Conservation (phyloP, 2,113 vertebrate genomes). For the Myocastor coypus region DNA sequence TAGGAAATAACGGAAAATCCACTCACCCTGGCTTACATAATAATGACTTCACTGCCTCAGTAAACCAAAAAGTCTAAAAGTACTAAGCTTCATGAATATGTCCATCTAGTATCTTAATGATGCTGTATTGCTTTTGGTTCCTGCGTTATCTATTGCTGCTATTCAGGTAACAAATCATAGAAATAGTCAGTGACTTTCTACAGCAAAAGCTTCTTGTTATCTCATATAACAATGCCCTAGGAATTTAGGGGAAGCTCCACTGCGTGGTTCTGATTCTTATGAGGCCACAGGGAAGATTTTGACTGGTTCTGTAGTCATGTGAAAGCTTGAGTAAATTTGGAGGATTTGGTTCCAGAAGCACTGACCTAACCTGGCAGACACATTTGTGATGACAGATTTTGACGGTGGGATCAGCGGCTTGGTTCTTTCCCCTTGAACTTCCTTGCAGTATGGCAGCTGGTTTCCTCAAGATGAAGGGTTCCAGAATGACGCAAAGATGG, state of each 20-base stretch:
- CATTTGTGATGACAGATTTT: background rate
- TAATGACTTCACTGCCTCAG: background rate
- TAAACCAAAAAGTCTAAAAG: background rate
- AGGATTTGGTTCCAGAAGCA: background rate
- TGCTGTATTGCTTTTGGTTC: background rate
- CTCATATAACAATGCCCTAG: background rate
- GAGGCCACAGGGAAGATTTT: rapidly evolving
- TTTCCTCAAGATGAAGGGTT: background rate
- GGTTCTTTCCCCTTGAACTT: background rate
- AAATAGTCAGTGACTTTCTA: background rate
- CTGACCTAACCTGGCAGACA: background rate
- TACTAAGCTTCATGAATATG: background rate
- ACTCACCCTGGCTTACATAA: background rate
- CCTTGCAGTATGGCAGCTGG: background rate
- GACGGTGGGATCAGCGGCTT: background rate
- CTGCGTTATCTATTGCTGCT: background rate
- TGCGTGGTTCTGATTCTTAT: background rate
- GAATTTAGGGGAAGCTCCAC: background rate
- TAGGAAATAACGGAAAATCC: constrained; percentile 1
- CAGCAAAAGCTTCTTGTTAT: background rate
- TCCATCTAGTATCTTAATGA: background rate
- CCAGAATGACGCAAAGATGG: background rate
- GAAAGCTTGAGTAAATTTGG: background rate
- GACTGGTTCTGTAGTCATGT: rapidly evolving
- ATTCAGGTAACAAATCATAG: background rate